Evolutionary conservation across 2,113 vertebrate species (phyloP).

Genomic region (Phylloscopus trochiloides): DNA sequence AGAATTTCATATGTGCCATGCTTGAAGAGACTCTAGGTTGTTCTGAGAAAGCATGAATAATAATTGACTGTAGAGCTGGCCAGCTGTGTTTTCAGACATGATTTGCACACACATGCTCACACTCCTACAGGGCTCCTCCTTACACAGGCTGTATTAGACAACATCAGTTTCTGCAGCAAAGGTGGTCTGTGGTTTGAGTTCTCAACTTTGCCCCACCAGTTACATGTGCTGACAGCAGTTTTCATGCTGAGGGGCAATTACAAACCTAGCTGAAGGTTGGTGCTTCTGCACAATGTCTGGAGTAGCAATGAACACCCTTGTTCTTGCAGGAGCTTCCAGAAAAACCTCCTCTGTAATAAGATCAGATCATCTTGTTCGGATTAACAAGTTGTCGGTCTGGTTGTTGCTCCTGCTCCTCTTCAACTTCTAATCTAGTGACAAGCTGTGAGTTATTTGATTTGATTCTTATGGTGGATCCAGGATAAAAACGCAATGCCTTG

Average conservation of each 20-base stretch:
- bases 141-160: background rate
- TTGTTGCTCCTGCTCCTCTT: background rate
- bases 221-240: background rate
- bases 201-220: background rate
- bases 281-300: background rate
- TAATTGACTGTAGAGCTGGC: background rate
- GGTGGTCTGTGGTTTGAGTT: background rate
- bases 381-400: background rate
- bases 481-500: background rate
- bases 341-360: background rate
- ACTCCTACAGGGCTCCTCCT: background rate
- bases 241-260: background rate
- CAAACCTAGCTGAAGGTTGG: background rate
- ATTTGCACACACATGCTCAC: fast-evolving
- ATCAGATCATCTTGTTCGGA: background rate
- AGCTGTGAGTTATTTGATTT: background rate
- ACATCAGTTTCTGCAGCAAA: background rate
- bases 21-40: background rate
- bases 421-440: background rate
- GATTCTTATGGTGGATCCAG: background rate
- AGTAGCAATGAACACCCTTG: background rate
- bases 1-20: background rate
- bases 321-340: background rate
- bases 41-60: background rate
- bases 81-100: background rate